A percentile compares a stretch with the other conserved stretches of the same genome.
phyloP scores from a whole-genome alignment of 2,113 vertebrate species.

The Lontra canadensis region DNA sequence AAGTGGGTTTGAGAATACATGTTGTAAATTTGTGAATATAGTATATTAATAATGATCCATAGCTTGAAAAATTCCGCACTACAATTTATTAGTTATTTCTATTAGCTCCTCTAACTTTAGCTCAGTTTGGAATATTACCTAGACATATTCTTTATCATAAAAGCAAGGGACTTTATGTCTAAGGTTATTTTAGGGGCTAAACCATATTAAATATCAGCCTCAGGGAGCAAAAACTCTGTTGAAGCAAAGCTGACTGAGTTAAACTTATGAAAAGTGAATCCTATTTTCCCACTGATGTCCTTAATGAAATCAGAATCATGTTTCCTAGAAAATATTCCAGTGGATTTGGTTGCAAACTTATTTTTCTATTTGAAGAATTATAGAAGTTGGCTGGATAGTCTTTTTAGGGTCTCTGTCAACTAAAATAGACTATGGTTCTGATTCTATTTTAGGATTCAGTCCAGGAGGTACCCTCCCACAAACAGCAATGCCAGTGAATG shows the following conservation, averaged over 20 bases:
- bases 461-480: background rate
- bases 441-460: constrained; percentile 15
- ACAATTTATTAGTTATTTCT: background rate
- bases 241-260: background rate
- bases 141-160: background rate
- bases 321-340: constrained; percentile 46
- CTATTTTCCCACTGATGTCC: background rate
- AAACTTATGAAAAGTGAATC: constrained; percentile 43
- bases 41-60: background rate
- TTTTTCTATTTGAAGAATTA: constrained; percentile 28
- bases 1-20: background rate
- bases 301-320: constrained; percentile 38
- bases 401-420: background rate
- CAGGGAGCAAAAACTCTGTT: background rate
- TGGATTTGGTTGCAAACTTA: background rate
- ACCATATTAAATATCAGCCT: constrained; percentile 3
- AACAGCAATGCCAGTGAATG: background rate
- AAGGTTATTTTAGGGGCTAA: constrained; percentile 24
- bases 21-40: background rate
- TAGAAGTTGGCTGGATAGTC: background rate
- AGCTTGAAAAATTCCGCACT: background rate
- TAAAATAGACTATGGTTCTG: background rate
- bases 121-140: background rate
- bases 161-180: background rate
- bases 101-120: background rate